Base-by-base conservation (phyloP, 2,888 invertebrate genomes). In the Tromatobia lineatoria region DNA sequence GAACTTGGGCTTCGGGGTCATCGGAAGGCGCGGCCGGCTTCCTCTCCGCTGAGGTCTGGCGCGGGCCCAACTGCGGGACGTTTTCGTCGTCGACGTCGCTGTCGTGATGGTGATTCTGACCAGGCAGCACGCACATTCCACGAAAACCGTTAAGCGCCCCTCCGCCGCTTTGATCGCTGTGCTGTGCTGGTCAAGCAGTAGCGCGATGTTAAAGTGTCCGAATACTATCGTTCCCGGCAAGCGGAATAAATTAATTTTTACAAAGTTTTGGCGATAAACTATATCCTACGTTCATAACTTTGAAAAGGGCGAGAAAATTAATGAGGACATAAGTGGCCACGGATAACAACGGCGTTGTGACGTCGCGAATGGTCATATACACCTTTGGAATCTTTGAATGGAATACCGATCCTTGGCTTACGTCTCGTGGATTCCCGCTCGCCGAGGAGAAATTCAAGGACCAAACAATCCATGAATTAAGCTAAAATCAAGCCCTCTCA, bases 101-200 rank as follows among this genome's bases (percentile, higher is more conserved):
- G 79, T 75, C 75, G 67, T 38, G 61, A 64, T 74, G 74, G 66
- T 73, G 73, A 78, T 81, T 81, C 73, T 47, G 25, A 78, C 76
- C 83, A 74, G 79, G 78, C 83, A 64, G 88, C 91, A 90, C 90
- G 89, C 88, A 91, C 93, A 93, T 93, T 93, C 93, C 93, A 90
- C 90, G 88, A 90, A 92, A 93, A 93, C 93, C 93, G 93, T 93
- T 93, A 93, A 93, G 91, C 91, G 90, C 91, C 91, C 87, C 88
- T 85, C 82, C 76, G 83, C 57, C 70, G 61, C 80, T 52, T 38
- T 54, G 74, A 67, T 71, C 76, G 25, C 76, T 18, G 50, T 34
- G 20, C 67, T 45, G 45, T 42, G 38, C 13, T 38, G 66, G n/a
- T 34, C 52, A 23, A 54, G 42, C 42, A 34, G 29, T 47, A 29